These are phyloP conservation scores for Stenopsyche tienmushanensis DNA, from an alignment of 1,140 invertebrate genomes.

Conservation along the genomic window DNA sequence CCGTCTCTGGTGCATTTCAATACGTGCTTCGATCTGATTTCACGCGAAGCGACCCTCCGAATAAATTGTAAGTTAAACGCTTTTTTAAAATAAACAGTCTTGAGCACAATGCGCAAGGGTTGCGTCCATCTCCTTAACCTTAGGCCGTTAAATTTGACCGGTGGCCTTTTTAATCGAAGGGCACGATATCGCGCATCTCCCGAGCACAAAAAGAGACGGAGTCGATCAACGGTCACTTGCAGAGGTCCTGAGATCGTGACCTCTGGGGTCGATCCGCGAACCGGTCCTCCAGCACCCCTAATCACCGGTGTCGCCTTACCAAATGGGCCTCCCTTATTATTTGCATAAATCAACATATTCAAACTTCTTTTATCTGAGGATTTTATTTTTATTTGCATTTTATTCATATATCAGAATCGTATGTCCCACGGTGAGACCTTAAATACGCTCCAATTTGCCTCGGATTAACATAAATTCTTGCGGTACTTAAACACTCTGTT, in stretches of 20 bases:
- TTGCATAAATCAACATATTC: background rate
- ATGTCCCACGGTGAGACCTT: slow-evolving; percentile 6
- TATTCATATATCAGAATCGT: background rate
- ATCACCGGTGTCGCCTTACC: background rate
- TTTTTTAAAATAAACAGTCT: too few relatives aligned
- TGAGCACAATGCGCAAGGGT: background rate
- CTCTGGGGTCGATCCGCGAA: slow-evolving; percentile 23
- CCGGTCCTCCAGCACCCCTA: slow-evolving; percentile 12
- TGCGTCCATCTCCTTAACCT: slow-evolving; percentile 10
- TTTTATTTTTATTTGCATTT: background rate
- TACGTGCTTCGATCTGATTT: too few relatives aligned
- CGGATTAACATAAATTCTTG: background rate
- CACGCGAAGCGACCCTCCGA: too few relatives aligned
- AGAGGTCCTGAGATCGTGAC: slow-evolving; percentile 24
- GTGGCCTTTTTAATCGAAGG: slow-evolving; percentile 8
- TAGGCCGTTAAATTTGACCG: slow-evolving; percentile 26
- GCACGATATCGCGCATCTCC: background rate
- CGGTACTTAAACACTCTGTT: too few relatives aligned
- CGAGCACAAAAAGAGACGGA: slow-evolving; percentile 12
- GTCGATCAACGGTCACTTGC: slow-evolving; percentile 29
- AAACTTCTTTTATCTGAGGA: background rate
- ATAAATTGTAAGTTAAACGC: too few relatives aligned
- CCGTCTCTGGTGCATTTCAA: too few relatives aligned
- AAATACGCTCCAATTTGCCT: background rate
- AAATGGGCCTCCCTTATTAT: background rate